Percentiles rank a stretch among this genome's conserved stretches.
phyloP scores from a whole-genome alignment of 1,140 invertebrate species.

The Saccostrea glomerata region DNA sequence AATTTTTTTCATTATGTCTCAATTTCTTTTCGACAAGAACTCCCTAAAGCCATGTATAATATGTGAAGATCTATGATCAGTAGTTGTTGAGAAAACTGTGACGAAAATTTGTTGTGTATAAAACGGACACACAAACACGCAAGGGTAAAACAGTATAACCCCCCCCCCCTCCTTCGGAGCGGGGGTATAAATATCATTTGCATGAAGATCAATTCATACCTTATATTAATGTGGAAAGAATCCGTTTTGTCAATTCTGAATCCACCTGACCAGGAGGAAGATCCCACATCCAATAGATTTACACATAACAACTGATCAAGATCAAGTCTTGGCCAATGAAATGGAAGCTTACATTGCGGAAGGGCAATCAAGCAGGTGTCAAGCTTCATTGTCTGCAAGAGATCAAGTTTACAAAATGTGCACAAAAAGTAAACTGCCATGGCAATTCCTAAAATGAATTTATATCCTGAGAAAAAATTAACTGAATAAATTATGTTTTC shows the following conservation, averaged over 20 bases:
- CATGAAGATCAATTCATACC: conserved; percentile 78
- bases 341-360: conserved; percentile 93
- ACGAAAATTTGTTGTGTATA: too few species aligned
- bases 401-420: conserved; percentile 10
- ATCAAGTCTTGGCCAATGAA: conserved; percentile 95
- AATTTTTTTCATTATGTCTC: too few species aligned
- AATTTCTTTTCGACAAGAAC: too few species aligned
- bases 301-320: conserved; percentile 93
- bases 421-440: too few species aligned
- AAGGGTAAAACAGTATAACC: too few species aligned
- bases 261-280: conserved; percentile 95
- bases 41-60: too few species aligned
- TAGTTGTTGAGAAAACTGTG: too few species aligned
- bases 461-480: background rate
- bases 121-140: too few species aligned
- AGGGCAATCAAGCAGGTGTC: conserved; percentile 84
- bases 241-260: conserved; percentile 92
- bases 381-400: conserved; percentile 46
- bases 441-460: background rate
- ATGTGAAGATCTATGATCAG: too few species aligned
- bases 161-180: too few species aligned
- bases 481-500: too few species aligned
- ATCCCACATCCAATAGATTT: conserved; percentile 82
- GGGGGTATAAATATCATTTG: too few species aligned
- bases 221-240: conserved; percentile 94